Base-by-base conservation (phyloP, 2,113 vertebrate species). In the Urocynchramus pylzowi region DNA sequence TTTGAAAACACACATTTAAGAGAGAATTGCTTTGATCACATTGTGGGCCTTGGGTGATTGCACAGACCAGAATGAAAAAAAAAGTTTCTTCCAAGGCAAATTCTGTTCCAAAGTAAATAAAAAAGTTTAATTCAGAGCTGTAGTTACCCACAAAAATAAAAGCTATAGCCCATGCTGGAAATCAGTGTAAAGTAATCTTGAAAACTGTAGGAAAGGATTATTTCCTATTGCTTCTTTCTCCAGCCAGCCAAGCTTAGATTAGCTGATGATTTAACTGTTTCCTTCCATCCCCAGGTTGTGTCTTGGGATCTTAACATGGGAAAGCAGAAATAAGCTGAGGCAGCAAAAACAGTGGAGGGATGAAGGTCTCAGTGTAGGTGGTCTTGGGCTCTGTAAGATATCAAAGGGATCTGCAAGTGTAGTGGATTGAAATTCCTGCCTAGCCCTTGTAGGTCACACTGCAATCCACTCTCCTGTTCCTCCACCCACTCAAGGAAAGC, bases 101-200 rank as follows among this genome's bases (percentile, higher is more conserved):
- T 90, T 67, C 60, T 63, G 15, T 37, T 96, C 71, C 82, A 95
- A 96, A 87, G 39, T 71, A 93, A 93, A 89, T 75, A 53, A 68
- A 71, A 91, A 23, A 39, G 4, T 70, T 96, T 35, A 71, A 90
- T 78, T 87, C 80, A 75, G 65, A 81, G 28, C 41, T 67, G 35
- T 16, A 79, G 77, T 69, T 84, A 87, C 26, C 49, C 53, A 68
- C 41, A 92, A 78, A 92, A 94, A 71, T 37, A 79, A 90, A 92
- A 94, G 31, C n/a, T 84, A 33, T 15, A 84, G 28, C 3, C 52
- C 6, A 13, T 57, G 53, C 44, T 93, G 69, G 74, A 90, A 93
- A 61, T 44, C 4, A 61, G 37, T 15, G 24, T 71, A 74, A 94
- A 82, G 54, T 33, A 47, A 84, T 28, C 41, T 27, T 82, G 53